Conservation (phyloP, 2,113 vertebrate genomes). For the Suncus etruscus region DNA sequence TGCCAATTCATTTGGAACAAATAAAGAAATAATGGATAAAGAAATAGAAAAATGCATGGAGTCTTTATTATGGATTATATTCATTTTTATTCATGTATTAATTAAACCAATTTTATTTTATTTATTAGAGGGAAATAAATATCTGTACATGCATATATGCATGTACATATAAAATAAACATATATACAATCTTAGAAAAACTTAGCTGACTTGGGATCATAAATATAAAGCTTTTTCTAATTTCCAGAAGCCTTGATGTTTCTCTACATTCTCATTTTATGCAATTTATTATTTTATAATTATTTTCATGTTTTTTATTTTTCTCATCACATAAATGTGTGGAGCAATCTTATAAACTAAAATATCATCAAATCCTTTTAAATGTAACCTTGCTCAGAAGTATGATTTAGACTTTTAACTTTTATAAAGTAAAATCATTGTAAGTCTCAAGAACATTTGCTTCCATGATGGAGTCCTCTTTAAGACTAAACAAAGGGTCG, state of each 20-base stretch:
- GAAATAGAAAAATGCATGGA: background rate
- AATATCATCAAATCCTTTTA: slow-evolving; percentile 55
- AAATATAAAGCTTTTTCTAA: slow-evolving; percentile 6
- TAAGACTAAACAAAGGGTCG: background rate
- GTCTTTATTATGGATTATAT: background rate
- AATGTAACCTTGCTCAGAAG: slow-evolving; percentile 66
- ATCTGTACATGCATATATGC: too few relatives aligned
- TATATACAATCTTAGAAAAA: background rate
- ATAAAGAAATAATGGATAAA: background rate
- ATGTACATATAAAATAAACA: background rate
- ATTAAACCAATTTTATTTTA: background rate
- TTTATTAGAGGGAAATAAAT: background rate
- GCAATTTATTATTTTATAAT: slow-evolving; percentile 55
- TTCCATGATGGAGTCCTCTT: background rate
- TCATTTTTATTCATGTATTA: background rate
- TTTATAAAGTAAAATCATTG: slow-evolving; percentile 31
- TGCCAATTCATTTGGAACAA: background rate
- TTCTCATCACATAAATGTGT: slow-evolving; percentile 66
- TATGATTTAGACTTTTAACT: slow-evolving; percentile 52
- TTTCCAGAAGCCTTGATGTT: slow-evolving; percentile 33
- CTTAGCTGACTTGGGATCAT: background rate
- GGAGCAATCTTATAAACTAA: background rate
- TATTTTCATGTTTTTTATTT: slow-evolving; percentile 56
- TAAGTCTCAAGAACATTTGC: background rate
- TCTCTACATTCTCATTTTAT: slow-evolving; percentile 41